Conservation (phyloP, 2,797 vertebrate genomes). For the Halcyon smyrnensis region DNA sequence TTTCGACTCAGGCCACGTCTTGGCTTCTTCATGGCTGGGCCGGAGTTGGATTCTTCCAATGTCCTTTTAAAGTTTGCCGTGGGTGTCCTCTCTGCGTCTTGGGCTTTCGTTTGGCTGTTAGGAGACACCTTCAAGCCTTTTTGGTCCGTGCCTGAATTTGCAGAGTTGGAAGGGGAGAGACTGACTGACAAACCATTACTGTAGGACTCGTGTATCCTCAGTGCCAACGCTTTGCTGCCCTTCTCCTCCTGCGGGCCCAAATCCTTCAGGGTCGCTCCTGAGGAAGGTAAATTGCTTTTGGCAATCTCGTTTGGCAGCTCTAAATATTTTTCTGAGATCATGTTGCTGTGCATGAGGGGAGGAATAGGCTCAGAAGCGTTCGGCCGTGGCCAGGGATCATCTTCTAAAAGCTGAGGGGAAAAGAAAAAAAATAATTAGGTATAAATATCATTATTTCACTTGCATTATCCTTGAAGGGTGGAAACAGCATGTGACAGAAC, state of each 20-base stretch:
- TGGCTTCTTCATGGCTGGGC: slow-evolving; percentile 79
- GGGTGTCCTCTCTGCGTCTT: slow-evolving; percentile 77
- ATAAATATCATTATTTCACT: not conserved
- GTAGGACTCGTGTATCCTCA: slow-evolving; percentile 75
- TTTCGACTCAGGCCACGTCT: slow-evolving; percentile 68
- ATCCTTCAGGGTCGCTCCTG: slow-evolving; percentile 56
- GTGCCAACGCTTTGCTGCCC: slow-evolving; percentile 62
- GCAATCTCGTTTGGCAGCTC: slow-evolving; percentile 73
- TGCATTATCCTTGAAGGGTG: not conserved
- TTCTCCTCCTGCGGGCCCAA: slow-evolving; percentile 72
- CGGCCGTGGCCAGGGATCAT: slow-evolving; percentile 78
- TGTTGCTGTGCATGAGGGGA: slow-evolving; percentile 74
- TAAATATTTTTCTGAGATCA: slow-evolving; percentile 64
- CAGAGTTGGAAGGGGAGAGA: slow-evolving; percentile 74
- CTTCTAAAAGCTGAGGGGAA: slow-evolving; percentile 73
- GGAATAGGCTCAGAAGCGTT: slow-evolving; percentile 76
- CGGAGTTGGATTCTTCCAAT: slow-evolving; percentile 81
- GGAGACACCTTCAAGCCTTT: slow-evolving; percentile 72
- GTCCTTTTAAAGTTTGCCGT: slow-evolving; percentile 85
- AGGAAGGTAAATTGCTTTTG: slow-evolving; percentile 58
- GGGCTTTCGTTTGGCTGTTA: slow-evolving; percentile 70
- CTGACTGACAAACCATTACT: slow-evolving; percentile 62
- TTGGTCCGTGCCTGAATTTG: slow-evolving; percentile 72
- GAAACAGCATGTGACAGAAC: accelerated
- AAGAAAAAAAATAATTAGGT: not conserved